Base-by-base conservation (phyloP, 2,888 invertebrate genomes). In the Drosophila kuntzei region DNA sequence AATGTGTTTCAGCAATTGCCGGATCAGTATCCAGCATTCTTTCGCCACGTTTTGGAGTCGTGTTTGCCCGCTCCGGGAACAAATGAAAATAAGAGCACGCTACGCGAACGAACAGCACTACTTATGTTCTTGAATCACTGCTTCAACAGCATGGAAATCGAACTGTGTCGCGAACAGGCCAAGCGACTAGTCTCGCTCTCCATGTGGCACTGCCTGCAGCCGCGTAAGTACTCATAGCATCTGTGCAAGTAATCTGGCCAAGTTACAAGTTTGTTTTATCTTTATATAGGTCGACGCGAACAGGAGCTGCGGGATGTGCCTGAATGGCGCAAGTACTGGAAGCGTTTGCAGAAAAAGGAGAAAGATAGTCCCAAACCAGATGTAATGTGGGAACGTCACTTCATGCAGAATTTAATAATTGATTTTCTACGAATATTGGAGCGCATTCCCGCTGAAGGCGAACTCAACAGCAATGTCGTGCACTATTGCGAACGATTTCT, bases 131-230 rank as follows among this genome's bases (percentile, higher is more conserved):
- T 99, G 2, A 98, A 98, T 92, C 98, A 99, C 91, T 98, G 98
- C 90, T 99, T 99, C 90, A 98, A 98, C 89, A 98, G 98, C 82
- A 96, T 99, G 96, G 99, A 99, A 93, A 96, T 98, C 57, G 96
- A 96, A 83, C 92, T 99, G 43, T 97, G 99, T 62, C 93, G 99
- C 39, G 97, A 98, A 82, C 98, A 98, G 92, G 97, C 97, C 9
- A 97, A 97, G 92, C 94, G 96, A 63, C 93, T 99, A 5, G 97
- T 98, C 0, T 98, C 98, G 0, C 93, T 99, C 11, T 96, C 98
- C 11, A 98, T 98, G 95, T 99, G 99, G 99, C 93, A 95, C 50
- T 97, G 97, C 67, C 93, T 99, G 53, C 96, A 98, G 86, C 96
- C 95, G 93, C 94, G 96, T 96, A 91, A 90, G 93, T 55, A 46